Conservation (phyloP, 2,797 vertebrate genomes). For the Cyclura pinguis region DNA sequence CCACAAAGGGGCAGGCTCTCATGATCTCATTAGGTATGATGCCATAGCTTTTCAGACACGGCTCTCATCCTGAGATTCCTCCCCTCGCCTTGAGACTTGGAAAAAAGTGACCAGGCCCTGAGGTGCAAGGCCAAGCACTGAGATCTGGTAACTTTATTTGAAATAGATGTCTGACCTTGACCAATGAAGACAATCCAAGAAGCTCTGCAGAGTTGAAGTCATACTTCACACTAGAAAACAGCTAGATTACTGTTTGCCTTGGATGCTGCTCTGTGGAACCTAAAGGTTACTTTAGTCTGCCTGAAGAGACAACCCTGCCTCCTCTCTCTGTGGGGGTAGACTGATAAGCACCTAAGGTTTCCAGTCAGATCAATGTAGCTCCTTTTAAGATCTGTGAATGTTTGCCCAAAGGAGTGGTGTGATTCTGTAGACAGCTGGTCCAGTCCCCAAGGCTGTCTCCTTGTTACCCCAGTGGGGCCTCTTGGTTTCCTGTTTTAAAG, state of each 20-base stretch:
- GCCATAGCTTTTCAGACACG: background rate
- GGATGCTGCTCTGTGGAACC: background rate
- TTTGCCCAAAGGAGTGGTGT: conserved; percentile 58
- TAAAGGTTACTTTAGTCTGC: background rate
- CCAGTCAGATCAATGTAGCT: conserved; percentile 55
- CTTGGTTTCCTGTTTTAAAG: conserved; percentile 58
- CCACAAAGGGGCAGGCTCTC: too few relatives aligned
- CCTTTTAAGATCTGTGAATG: conserved; percentile 44
- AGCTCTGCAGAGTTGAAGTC: background rate
- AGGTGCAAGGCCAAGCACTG: background rate
- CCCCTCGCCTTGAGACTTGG: too few relatives aligned
- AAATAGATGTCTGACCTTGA: background rate
- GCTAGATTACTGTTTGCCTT: background rate
- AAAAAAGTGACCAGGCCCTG: background rate
- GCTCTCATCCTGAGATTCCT: too few relatives aligned
- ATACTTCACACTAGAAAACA: background rate
- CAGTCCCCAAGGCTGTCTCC: conserved; percentile 50
- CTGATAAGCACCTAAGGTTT: conserved; percentile 42
- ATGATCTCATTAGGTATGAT: too few relatives aligned
- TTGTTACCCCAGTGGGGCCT: conserved; percentile 25
- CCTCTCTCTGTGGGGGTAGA: conserved; percentile 10
- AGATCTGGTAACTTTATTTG: too few relatives aligned
- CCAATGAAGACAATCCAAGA: background rate
- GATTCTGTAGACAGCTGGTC: conserved; percentile 29
- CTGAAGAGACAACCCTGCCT: conserved; percentile 26